Percentiles rank a stretch among this genome's conserved stretches.
Conservation (phyloP, 1,140 invertebrate genomes). For the Heliothis subflexa region DNA sequence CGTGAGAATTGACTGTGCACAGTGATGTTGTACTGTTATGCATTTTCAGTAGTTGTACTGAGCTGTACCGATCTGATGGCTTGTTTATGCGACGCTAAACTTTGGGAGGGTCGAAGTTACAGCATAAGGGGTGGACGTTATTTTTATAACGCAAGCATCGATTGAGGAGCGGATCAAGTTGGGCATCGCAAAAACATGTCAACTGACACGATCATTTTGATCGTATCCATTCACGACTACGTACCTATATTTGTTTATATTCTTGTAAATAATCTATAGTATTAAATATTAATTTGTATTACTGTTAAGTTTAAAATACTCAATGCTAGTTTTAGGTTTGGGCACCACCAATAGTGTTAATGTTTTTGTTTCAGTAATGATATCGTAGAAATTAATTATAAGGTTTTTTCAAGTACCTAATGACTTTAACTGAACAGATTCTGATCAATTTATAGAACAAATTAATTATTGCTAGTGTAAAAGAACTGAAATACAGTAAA, state of each 20-base stretch:
- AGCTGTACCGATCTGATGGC: conserved; percentile 56
- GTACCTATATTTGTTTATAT: conserved; percentile 49
- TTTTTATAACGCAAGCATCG: background rate
- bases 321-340: conserved; percentile 58
- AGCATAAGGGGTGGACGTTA: background rate
- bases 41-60: conserved; percentile 55
- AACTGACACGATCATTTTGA: conserved; percentile 41
- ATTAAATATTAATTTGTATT: conserved; percentile 65
- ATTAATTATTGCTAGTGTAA: conserved; percentile 22
- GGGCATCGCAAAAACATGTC: conserved; percentile 45
- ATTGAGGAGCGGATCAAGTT: conserved; percentile 24
- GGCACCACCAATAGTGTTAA: conserved; percentile 61
- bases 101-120: background rate
- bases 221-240: conserved; percentile 49
- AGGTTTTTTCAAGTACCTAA: conserved; percentile 37
- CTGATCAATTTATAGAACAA: conserved; percentile 41
- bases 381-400: conserved; percentile 18
- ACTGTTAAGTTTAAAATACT: conserved; percentile 76
- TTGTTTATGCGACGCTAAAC: conserved; percentile 44
- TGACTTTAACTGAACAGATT: conserved; percentile 13
- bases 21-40: conserved; percentile 49
- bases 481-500: conserved; percentile 29
- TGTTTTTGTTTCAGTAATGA: conserved; percentile 42
- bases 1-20: conserved; percentile 57
- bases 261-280: conserved; percentile 74